Base-by-base conservation (phyloP, 2,797 vertebrate species). In the Valencia hispanica region DNA sequence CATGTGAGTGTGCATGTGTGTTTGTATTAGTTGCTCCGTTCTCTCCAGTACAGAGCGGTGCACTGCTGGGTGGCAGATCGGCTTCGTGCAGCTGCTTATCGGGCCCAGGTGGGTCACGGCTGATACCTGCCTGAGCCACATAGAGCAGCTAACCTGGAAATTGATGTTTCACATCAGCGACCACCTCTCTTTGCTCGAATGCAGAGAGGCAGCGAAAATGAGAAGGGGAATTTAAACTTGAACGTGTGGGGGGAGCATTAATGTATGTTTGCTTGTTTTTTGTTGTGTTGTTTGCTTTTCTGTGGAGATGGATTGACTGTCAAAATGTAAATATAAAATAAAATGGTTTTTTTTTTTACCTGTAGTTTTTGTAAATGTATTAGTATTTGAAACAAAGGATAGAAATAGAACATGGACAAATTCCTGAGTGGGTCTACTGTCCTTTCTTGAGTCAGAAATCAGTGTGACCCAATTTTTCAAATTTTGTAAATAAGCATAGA, bases 131-230 rank as follows among this genome's bases (percentile, higher is more conserved):
- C 90, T 86, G 91, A 94, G 94, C 90, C 91, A 92, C 92, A 82
- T 93, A 92, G 94, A 94, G 95, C 95, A 96, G 94, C 94, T 95
- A 95, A 95, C 95, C 95, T 95, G 94, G 95, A 96, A 96, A 96
- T 96, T 96, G 93, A 94, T 94, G 95, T 96, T 95, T 96, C 95
- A 96, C 95, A 94, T 94, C 95, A 95, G 88, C 88, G 87, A 91
- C 88, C 90, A 85, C 87, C 94, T 92, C 92, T 92, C 87, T 93
- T 83, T 93, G 92, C 93, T 94, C 86, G 78, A 74, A 78, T 83
- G 93, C 92, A 81, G 86, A 83, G 75, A 88, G 78, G 85, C 88
- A 79, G 85, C 57, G 76, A 75, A 72, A 79, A 81, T 78, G 77
- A 77, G 73, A 69, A 69, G 69, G 68, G 75, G 75, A 71, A 63